Evolutionary conservation across 2,888 invertebrate genomes (phyloP).

Genomic region (Phengaris arion): DNA sequence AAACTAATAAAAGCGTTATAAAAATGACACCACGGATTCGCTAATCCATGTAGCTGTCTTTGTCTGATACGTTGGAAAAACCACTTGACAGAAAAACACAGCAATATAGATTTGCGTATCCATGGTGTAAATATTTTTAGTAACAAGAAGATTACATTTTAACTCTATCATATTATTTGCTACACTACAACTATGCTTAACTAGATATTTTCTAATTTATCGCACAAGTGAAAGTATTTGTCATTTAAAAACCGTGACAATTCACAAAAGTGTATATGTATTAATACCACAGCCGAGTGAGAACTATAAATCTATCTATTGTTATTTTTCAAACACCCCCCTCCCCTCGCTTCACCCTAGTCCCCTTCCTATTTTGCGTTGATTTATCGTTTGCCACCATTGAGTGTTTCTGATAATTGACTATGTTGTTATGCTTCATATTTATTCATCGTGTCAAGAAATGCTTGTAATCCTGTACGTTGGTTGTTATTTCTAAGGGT

Average conservation of each 20-base stretch:
- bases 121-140: too few relatives aligned
- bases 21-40: too few relatives aligned
- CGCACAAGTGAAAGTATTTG: background rate
- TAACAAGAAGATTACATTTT: too few relatives aligned
- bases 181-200: background rate
- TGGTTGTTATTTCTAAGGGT: background rate
- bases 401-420: conserved; percentile 44
- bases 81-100: too few relatives aligned
- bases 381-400: conserved; percentile 43
- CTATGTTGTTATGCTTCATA: conserved; percentile 31
- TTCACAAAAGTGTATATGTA: conserved; percentile 22
- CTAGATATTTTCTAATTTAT: background rate
- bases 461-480: conserved; percentile 6
- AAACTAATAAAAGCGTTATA: too few relatives aligned
- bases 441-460: conserved; percentile 21
- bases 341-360: background rate
- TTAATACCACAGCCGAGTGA: conserved; percentile 34
- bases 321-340: conserved; percentile 58
- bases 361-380: conserved; percentile 38
- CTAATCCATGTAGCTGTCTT: too few relatives aligned
- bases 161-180: too few relatives aligned
- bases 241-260: conserved; percentile 14
- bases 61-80: too few relatives aligned
- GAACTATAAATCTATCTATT: conserved; percentile 57
- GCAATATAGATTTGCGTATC: too few relatives aligned